Conservation (phyloP, 2,113 vertebrate genomes). For the Heterochromis multidens region DNA sequence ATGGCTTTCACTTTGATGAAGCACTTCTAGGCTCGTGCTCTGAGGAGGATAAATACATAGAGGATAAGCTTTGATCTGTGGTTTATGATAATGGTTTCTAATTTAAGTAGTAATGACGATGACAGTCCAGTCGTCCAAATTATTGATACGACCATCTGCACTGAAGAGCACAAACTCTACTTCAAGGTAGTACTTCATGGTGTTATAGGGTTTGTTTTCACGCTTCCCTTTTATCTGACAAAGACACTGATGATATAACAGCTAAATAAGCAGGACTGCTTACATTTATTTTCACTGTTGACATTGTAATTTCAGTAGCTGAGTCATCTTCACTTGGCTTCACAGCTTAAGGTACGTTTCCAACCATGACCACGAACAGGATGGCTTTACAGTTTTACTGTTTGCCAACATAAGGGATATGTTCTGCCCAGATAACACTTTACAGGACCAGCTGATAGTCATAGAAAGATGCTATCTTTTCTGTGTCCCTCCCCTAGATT, state of each 20-base stretch:
- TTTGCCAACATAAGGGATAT: slow-evolving; percentile 34
- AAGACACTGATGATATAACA: not conserved
- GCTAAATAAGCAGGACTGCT: not conserved
- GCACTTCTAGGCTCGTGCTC: slow-evolving; percentile 35
- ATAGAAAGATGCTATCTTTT: not conserved
- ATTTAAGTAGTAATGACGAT: not conserved
- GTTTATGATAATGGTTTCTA: slow-evolving; percentile 44
- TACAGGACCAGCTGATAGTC: slow-evolving; percentile 39
- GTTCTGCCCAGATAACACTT: slow-evolving; percentile 46
- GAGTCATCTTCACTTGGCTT: not conserved
- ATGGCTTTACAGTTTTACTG: not conserved
- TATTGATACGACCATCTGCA: not conserved
- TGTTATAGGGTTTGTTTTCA: not conserved
- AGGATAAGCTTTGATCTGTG: slow-evolving; percentile 60
- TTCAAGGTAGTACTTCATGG: not conserved
- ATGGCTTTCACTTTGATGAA: slow-evolving; percentile 66
- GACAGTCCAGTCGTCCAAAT: not conserved
- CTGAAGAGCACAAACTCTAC: not conserved
- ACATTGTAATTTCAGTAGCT: not conserved
- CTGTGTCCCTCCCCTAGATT: slow-evolving; percentile 6
- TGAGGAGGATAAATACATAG: slow-evolving; percentile 30
- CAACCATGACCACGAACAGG: not conserved
- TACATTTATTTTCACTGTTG: not conserved
- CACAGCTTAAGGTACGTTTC: not conserved
- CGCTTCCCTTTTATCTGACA: not conserved